A percentile compares a stretch with the other conserved stretches of the same genome.
Evolutionary conservation across 2,113 vertebrate genomes (phyloP).

Genomic region (Neolamprologus toae): DNA sequence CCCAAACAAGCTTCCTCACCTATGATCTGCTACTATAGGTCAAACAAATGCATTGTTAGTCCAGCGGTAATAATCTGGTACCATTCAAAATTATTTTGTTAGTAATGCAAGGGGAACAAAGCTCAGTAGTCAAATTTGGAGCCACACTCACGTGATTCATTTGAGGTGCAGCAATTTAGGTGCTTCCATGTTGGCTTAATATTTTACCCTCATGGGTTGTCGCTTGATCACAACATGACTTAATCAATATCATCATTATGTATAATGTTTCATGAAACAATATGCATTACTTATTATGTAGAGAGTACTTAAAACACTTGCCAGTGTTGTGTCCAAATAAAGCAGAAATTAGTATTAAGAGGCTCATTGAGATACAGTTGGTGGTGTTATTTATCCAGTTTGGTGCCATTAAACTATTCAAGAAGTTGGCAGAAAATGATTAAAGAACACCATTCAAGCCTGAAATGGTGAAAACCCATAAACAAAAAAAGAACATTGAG

Average conservation of each 20-base stretch:
- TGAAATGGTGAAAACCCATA: not conserved
- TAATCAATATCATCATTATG: not conserved
- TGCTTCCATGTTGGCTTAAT: not conserved
- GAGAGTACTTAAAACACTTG: not conserved
- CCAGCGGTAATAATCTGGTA: not conserved
- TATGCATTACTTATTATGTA: not conserved
- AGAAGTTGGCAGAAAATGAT: not conserved
- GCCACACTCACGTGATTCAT: not conserved
- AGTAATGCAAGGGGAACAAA: not conserved
- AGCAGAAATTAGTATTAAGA: not conserved
- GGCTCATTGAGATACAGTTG: not conserved
- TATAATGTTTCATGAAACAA: not conserved
- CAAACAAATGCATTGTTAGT: not conserved
- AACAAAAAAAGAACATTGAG: not conserved
- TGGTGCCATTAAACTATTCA: not conserved
- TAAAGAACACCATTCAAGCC: not conserved
- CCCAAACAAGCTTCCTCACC: not conserved
- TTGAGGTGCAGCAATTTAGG: not conserved
- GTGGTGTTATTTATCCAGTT: not conserved
- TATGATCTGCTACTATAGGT: not conserved
- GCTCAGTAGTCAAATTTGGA: not conserved
- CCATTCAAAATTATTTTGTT: not conserved
- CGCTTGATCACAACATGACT: not conserved
- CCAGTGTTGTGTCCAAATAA: not conserved
- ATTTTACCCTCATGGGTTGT: not conserved